These are phyloP conservation scores for Cartodere bifasciata DNA, from an alignment of 2,888 invertebrate genomes.

Conservation along the genomic window DNA sequence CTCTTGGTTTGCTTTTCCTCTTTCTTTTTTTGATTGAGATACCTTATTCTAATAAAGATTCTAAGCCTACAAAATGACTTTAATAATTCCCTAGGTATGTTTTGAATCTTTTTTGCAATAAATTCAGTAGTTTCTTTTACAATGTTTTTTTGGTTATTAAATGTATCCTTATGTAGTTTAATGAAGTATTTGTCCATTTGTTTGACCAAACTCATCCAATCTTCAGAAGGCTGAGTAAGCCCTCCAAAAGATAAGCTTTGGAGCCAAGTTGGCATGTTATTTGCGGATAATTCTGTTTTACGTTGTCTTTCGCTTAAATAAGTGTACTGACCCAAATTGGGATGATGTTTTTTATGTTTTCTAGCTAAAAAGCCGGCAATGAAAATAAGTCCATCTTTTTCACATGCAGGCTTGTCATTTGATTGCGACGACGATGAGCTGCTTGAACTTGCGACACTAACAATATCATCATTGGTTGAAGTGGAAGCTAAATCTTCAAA, in stretches of 20 bases:
- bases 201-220: constrained; percentile 9
- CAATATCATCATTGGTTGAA: not conserved
- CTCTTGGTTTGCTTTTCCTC: constrained; percentile 1
- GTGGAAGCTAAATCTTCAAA: constrained; percentile 2
- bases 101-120: constrained; percentile 6
- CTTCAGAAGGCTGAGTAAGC: constrained; percentile 12
- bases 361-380: constrained; percentile 13
- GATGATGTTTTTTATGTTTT: constrained; percentile 10
- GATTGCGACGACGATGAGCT: not conserved
- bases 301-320: constrained; percentile 6
- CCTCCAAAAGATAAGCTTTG: constrained; percentile 15
- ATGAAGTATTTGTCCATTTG: constrained; percentile 13
- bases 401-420: constrained; percentile 2
- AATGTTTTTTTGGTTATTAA: constrained; percentile 5
- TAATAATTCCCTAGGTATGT: constrained; percentile 5
- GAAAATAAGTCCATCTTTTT: constrained; percentile 10
- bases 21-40: constrained; percentile 10
- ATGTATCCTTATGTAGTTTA: constrained; percentile 8
- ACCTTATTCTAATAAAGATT: constrained; percentile 12
- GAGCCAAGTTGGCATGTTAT: constrained; percentile 14
- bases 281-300: constrained; percentile 8
- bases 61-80: constrained; percentile 9
- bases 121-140: constrained; percentile 7
- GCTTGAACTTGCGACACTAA: not conserved
- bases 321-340: constrained; percentile 12